Conservation (phyloP, 2,888 invertebrate genomes). For the Tinea pellionella region DNA sequence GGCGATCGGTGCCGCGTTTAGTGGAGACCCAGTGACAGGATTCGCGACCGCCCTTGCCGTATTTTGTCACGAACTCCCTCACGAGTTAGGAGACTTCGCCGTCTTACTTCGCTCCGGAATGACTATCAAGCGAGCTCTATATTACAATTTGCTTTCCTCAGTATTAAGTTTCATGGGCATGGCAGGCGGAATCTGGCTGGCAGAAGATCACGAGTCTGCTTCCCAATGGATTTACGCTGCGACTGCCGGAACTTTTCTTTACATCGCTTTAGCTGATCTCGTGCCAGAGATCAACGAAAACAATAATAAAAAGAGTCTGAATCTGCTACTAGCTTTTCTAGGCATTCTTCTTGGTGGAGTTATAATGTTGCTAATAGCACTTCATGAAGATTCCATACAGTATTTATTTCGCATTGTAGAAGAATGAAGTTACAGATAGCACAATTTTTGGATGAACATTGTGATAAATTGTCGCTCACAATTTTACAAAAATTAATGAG, state of each 20-base stretch:
- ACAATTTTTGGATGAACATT: background rate
- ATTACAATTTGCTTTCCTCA: constrained; percentile 80
- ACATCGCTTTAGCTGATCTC: constrained; percentile 83
- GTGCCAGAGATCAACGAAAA: constrained; percentile 73
- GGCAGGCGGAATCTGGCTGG: constrained; percentile 76
- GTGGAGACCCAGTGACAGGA: constrained; percentile 77
- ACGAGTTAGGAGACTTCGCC: constrained; percentile 86
- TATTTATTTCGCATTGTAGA: constrained; percentile 58
- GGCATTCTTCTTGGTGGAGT: constrained; percentile 76
- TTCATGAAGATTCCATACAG: constrained; percentile 74
- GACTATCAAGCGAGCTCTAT: constrained; percentile 75
- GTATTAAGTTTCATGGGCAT: constrained; percentile 81
- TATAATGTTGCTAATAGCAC: constrained; percentile 80
- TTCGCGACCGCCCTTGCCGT: constrained; percentile 83
- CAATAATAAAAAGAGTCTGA: constrained; percentile 60
- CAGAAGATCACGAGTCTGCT: constrained; percentile 76
- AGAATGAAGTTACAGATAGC: constrained; percentile 27
- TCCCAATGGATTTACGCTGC: constrained; percentile 83
- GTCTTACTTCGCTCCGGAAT: constrained; percentile 82
- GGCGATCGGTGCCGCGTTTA: constrained; percentile 84
- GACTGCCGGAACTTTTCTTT: constrained; percentile 84
- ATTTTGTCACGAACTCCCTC: constrained; percentile 84
- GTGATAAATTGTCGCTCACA: constrained; percentile 5
- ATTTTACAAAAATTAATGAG: background rate
- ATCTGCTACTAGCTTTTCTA: constrained; percentile 71